Evolutionary conservation across 2,797 vertebrate genomes (phyloP).

Genomic region (Ctenosaura bakeri): DNA sequence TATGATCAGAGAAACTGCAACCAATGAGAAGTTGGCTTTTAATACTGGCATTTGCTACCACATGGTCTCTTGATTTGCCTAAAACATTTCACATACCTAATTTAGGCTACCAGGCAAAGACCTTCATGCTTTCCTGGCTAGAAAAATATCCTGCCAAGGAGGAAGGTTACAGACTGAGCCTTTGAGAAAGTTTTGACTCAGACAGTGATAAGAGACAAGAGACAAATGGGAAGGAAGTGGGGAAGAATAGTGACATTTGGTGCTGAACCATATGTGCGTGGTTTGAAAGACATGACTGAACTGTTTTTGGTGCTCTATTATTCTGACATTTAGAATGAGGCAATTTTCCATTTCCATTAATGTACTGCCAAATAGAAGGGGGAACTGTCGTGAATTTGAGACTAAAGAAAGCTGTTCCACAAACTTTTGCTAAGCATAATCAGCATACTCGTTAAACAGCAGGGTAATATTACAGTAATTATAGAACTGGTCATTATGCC

Average conservation of each 20-base stretch:
- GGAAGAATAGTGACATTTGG: slow-evolving; percentile 86
- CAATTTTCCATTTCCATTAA: slow-evolving; percentile 88
- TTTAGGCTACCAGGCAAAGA: background rate
- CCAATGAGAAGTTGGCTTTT: slow-evolving; percentile 21
- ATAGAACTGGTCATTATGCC: slow-evolving; percentile 55
- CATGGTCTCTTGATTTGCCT: slow-evolving; percentile 13
- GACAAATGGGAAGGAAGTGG: slow-evolving; percentile 77
- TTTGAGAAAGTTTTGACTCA: slow-evolving; percentile 74
- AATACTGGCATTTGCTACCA: background rate
- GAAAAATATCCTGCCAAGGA: slow-evolving; percentile 56
- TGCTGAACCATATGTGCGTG: slow-evolving; percentile 88
- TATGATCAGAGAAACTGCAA: slow-evolving; percentile 16
- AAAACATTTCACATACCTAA: background rate
- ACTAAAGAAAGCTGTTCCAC: slow-evolving; percentile 88
- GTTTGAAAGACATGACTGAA: slow-evolving; percentile 89
- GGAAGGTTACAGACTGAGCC: slow-evolving; percentile 61
- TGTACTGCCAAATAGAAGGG: slow-evolving; percentile 86
- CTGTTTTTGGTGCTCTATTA: slow-evolving; percentile 88
- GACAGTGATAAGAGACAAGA: slow-evolving; percentile 75
- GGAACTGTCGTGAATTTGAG: slow-evolving; percentile 86
- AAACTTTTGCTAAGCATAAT: slow-evolving; percentile 82
- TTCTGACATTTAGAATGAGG: slow-evolving; percentile 89
- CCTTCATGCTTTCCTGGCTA: slow-evolving; percentile 27
- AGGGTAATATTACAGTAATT: slow-evolving; percentile 55
- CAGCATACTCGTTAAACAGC: slow-evolving; percentile 78